These are phyloP conservation scores for Minunthozetes semirufus DNA, from an alignment of 2,888 invertebrate genomes.

Conservation along the genomic window DNA sequence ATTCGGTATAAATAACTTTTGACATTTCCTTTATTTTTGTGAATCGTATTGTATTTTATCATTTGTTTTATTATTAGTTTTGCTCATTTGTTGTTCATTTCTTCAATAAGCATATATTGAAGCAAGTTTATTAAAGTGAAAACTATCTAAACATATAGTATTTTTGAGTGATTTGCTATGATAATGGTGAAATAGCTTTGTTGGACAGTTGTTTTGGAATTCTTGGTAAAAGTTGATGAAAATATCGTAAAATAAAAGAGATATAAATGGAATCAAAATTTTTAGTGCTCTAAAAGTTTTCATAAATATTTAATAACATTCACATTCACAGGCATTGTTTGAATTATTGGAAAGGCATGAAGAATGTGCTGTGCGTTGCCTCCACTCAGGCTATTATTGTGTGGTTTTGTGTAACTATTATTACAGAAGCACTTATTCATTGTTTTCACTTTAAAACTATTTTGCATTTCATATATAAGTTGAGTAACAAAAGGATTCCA, in stretches of 20 bases:
- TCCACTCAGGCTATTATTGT: not conserved
- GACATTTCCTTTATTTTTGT: too few species aligned
- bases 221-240: not conserved
- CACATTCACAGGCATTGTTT: not conserved
- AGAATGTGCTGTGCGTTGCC: not conserved
- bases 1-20: too few species aligned
- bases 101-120: too few species aligned
- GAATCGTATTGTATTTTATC: too few species aligned
- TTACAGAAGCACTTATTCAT: slow-evolving; percentile 13
- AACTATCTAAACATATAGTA: too few species aligned
- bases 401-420: not conserved
- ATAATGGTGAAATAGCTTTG: too few species aligned
- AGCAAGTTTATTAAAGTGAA: too few species aligned
- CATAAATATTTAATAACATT: slow-evolving; percentile 5
- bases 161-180: too few species aligned
- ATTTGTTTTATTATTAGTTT: too few species aligned
- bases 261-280: not conserved
- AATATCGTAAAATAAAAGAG: not conserved
- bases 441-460: slow-evolving; percentile 25
- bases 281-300: not conserved
- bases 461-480: slow-evolving; percentile 4
- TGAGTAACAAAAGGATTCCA: slow-evolving; percentile 26
- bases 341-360: not conserved
- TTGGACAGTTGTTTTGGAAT: too few species aligned
- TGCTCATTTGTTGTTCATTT: too few species aligned